Base-by-base conservation (phyloP, 2,888 invertebrate species). In the Phengaris alcon region DNA sequence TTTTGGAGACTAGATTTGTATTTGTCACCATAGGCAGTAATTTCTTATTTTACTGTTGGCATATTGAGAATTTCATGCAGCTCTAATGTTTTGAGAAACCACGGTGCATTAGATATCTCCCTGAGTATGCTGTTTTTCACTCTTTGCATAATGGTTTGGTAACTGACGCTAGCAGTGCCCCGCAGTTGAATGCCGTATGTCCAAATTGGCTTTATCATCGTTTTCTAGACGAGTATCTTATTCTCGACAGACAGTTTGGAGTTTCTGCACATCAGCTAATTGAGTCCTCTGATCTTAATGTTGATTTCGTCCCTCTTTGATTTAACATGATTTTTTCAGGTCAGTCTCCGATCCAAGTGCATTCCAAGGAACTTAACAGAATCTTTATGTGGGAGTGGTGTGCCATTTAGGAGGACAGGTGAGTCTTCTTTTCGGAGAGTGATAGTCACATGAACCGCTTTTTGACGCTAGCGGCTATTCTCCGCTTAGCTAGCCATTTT, bases 261-360 rank as follows among this genome's bases (percentile, higher is more conserved):
- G 35, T 77, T 78, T 22, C 78, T 75, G 68, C 75, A 76, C 12
- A 78, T 74, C 64, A 79, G 57, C 78, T 76, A 79, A 46, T 78
- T 73, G n/a, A 78, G 74, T 48, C 73, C 75, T 13, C 73, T 73
- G 75, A 70, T 75, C 51, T 76, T 75, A 44, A 76, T 13, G 13
- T 73, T 57, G 10, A 75, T n/a, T 51, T 75, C 73, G 13, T 76
- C 72, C 35, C 69, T 54, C 69, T 76, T 75, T n/a, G 44, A 54
- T 9, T 68, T 72, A 10, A 75, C 69, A 3, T 55, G n/a, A n/a
- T n/a, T n/a, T n/a, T n/a, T n/a, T n/a, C n/a, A n/a, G n/a, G n/a
- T 73, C 0, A 48, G 48, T 51, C 68, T 52, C 54, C 70, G 57
- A 12, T 75, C 73, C 48, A 76, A 22, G n/a, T 75, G 73, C n/a